Evolutionary conservation across 2,888 invertebrate species (phyloP), one percentile per base, ranked within the genome.

Genomic region (Aricia artaxerxes): DNA sequence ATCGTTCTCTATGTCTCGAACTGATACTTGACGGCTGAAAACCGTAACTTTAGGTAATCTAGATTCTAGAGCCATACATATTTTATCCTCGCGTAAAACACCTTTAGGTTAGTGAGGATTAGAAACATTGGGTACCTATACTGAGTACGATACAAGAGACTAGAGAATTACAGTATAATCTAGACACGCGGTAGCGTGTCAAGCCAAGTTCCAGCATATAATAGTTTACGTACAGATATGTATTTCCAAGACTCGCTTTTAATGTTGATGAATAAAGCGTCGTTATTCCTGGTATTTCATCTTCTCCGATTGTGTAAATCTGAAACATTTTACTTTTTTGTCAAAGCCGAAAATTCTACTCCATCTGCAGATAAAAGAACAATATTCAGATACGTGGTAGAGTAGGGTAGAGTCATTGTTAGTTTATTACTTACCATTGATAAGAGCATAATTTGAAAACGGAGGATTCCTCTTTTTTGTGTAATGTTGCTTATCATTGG

Each of bases 201-300:
- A 24, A 24, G 24, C 24, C 24, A 24, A 24, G 24, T 24, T 24
- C 24, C 24, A 24, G 24, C 24, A 24, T 24, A 24, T 24, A 24
- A 24, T 24, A 24, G 24, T 24, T 24, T 24, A 24, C 24, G 24
- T 85, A 93, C 93, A 88, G 86, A 82, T 91, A 89, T 64, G 80
- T 85, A 78, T 87, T 84, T 5, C 92, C 92, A 72, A 87, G 86
- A 75, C 88, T 85, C 73, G 96, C 90, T 81, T 94, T 92, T 6
- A 97, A 87, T 79, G 95, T 95, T 79, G 96, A 96, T 0, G 96
- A 95, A 83, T 95, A 95, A 2, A 96, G 90, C 24, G 96, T 96
- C 0, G 96, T 96, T 75, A 97, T 90, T 53, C 95, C 96, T 7
- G 97, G 97, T 1, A 97, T 95, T 86, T 97, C 97, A 83, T 96